Percentiles rank a stretch among this genome's conserved stretches.
Evolutionary conservation across 2,797 vertebrate genomes (phyloP).

Genomic region (Rhabdomys pumilio): DNA sequence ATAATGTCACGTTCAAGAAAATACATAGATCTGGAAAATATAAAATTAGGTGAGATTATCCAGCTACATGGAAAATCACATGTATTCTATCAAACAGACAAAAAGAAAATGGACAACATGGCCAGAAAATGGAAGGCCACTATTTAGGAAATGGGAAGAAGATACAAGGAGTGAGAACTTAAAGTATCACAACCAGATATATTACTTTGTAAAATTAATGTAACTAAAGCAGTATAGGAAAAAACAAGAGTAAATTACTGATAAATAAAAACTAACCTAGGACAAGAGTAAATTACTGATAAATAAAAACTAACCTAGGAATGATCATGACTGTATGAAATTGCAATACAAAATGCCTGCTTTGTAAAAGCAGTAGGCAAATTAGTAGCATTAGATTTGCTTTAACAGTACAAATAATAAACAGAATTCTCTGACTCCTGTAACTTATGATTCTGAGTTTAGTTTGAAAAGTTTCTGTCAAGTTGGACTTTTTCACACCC

Average conservation of each 20-base stretch:
- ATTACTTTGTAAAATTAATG: not conserved
- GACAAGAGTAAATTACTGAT: not conserved
- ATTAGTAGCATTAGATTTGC: not conserved
- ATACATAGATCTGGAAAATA: not conserved
- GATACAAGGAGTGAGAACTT: fast-evolving
- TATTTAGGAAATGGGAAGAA: not conserved
- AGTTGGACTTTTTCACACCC: not conserved
- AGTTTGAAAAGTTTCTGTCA: conserved; percentile 7
- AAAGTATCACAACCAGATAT: not conserved
- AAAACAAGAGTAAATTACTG: not conserved
- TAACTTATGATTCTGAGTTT: not conserved
- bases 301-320: conserved; percentile 24
- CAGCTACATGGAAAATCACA: not conserved
- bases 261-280: conserved; percentile 41
- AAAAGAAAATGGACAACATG: not conserved
- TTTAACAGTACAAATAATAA: conserved; percentile 42
- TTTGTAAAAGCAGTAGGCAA: not conserved
- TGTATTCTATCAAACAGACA: not conserved
- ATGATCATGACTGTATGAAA: not conserved
- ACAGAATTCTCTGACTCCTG: not conserved
- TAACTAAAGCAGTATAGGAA: not conserved
- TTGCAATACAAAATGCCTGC: not conserved
- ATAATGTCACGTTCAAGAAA: not conserved
- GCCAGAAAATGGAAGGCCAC: not conserved
- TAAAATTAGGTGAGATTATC: not conserved